These are phyloP conservation scores for Dolomedes plantarius DNA, from an alignment of 2,888 invertebrate genomes.

Conservation along the genomic window DNA sequence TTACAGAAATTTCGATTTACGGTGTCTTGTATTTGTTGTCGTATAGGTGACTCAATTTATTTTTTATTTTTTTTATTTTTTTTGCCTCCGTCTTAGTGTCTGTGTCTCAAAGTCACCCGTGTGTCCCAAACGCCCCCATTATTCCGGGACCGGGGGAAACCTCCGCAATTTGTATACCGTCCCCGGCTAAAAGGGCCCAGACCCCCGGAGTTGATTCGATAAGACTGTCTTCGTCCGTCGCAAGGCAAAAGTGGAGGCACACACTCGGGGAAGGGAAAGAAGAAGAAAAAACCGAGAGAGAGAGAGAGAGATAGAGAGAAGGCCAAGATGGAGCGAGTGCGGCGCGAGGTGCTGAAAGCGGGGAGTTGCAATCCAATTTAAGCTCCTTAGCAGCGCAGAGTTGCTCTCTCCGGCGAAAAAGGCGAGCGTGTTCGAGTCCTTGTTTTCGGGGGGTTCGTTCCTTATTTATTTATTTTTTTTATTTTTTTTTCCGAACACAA, in stretches of 20 bases:
- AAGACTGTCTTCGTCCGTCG: conserved; percentile 24
- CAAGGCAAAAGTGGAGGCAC: background rate
- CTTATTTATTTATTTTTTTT: too few species aligned
- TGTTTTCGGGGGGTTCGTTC: conserved; percentile 28
- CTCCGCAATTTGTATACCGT: conserved; percentile 46
- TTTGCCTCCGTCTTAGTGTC: too few species aligned
- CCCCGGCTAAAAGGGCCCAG: conserved; percentile 25
- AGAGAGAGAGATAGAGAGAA: conserved; percentile 10
- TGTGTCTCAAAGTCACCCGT: too few species aligned
- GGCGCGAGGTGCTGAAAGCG: conserved; percentile 61
- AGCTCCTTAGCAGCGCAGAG: conserved; percentile 57
- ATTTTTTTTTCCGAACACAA: conserved; percentile 29
- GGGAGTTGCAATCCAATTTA: conserved; percentile 62
- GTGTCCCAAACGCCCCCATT: too few species aligned
- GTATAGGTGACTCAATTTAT: too few species aligned
- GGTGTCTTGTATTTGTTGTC: too few species aligned
- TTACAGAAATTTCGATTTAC: too few species aligned
- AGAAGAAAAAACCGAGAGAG: conserved; percentile 16
- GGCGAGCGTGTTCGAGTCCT: conserved; percentile 60
- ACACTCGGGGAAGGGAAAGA: background rate
- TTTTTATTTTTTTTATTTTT: too few species aligned
- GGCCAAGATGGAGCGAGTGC: conserved; percentile 19
- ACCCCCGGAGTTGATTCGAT: conserved; percentile 62
- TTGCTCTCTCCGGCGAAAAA: conserved; percentile 28
- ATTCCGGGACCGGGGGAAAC: too few species aligned